Percentiles rank a stretch among this genome's conserved stretches.
phyloP scores from a whole-genome alignment of 1,140 invertebrate genomes.

The Chrysoperla carnea region DNA sequence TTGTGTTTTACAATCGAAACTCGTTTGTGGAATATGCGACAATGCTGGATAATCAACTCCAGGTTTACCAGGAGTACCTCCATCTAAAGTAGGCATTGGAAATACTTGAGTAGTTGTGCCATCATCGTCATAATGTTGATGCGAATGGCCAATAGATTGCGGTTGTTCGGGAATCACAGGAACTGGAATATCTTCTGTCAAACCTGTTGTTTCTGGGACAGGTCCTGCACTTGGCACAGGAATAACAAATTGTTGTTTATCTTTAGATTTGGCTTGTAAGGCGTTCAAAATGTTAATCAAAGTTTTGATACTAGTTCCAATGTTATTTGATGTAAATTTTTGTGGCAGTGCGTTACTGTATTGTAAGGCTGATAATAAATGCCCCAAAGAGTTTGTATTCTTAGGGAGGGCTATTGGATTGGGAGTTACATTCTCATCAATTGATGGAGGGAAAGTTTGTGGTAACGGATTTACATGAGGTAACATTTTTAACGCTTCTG shows the following conservation, averaged over 20 bases:
- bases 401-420: slow-evolving; percentile 9
- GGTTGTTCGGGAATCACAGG: slow-evolving; percentile 1
- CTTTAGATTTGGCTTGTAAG: slow-evolving; percentile 13
- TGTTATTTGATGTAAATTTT: slow-evolving; percentile 51
- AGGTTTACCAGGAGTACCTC: slow-evolving; percentile 55
- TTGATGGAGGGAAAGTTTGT: background rate
- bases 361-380: slow-evolving; percentile 43
- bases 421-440: slow-evolving; percentile 10
- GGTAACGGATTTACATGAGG: background rate
- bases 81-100: slow-evolving; percentile 23
- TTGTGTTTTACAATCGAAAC: slow-evolving; percentile 67
- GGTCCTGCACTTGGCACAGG: slow-evolving; percentile 7
- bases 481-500: background rate
- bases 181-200: slow-evolving; percentile 3
- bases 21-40: slow-evolving; percentile 54
- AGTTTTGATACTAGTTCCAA: slow-evolving; percentile 58
- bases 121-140: no score
- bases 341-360: slow-evolving; percentile 53
- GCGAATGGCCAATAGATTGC: no score
- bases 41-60: slow-evolving; percentile 71
- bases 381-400: slow-evolving; percentile 20
- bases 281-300: slow-evolving; percentile 49
- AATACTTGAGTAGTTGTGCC: slow-evolving; percentile 9
- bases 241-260: slow-evolving; percentile 13
- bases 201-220: slow-evolving; percentile 3